Evolutionary conservation across 2,113 vertebrate species (phyloP).

Genomic region (Takifugu bimaculatus): DNA sequence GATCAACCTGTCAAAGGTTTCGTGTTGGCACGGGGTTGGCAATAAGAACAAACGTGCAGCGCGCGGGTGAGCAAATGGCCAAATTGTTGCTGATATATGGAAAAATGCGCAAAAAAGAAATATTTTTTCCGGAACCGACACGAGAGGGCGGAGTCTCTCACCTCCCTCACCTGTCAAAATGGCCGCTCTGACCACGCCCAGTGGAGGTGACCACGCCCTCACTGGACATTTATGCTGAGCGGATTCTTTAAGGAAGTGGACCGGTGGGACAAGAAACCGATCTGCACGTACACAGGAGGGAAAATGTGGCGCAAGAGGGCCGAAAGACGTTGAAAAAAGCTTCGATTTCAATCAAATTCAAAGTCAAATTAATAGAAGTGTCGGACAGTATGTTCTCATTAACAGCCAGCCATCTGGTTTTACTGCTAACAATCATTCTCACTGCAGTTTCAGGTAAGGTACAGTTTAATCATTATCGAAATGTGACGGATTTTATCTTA

Average conservation of each 20-base stretch:
- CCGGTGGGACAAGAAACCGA: not conserved
- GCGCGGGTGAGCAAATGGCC: no score
- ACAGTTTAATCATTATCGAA: not conserved
- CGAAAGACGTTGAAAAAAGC: slow-evolving; percentile 9
- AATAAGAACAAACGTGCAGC: no score
- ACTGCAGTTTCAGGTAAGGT: slow-evolving; percentile 42
- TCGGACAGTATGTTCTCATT: slow-evolving; percentile 31
- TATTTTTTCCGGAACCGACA: not conserved
- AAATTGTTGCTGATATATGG: no score
- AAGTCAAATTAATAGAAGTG: not conserved
- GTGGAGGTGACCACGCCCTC: slow-evolving; percentile 29
- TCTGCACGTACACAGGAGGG: not conserved
- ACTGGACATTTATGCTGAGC: not conserved
- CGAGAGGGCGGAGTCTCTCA: not conserved
- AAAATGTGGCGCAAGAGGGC: slow-evolving; percentile 6
- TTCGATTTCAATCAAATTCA: not conserved
- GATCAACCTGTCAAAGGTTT: no score
- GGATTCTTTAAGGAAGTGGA: slow-evolving; percentile 36
- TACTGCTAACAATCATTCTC: slow-evolving; percentile 1
- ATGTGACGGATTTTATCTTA: no score
- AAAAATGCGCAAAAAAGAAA: no score
- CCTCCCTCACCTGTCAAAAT: slow-evolving; percentile 35
- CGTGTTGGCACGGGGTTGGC: no score
- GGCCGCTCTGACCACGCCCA: slow-evolving; percentile 31
- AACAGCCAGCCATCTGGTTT: not conserved